phyloP scores from a whole-genome alignment of 2,888 invertebrate species.

The Ceriagrion tenellum region DNA sequence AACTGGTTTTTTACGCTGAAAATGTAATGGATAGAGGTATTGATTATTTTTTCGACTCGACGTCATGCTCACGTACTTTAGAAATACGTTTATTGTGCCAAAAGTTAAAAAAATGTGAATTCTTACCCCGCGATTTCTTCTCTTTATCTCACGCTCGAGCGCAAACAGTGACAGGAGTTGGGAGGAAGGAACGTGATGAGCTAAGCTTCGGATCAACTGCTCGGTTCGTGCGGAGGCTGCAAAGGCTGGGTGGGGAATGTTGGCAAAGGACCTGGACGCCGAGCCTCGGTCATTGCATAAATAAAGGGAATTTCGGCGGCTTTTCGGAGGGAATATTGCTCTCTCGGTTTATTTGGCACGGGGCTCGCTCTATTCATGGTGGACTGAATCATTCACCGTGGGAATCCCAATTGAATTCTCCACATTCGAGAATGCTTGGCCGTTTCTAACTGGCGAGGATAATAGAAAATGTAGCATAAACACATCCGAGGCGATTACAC shows the following conservation, averaged over 20 bases:
- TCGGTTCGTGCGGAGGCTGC: background rate
- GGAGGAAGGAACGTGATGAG: background rate
- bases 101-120: background rate
- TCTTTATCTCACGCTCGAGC: background rate
- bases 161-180: background rate
- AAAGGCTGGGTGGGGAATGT: background rate
- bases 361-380: background rate
- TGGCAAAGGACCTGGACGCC: conserved; percentile 1
- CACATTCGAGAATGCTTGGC: background rate
- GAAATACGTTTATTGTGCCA: background rate
- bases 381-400: background rate
- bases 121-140: background rate
- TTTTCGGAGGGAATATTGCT: background rate
- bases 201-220: conserved; percentile 11
- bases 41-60: background rate
- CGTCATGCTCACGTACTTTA: background rate
- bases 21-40: background rate
- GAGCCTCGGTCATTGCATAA: background rate
- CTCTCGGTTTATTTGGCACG: conserved; percentile 22
- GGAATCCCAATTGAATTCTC: background rate
- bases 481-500: background rate
- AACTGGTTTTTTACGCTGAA: too few species aligned
- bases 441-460: background rate
- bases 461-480: conserved; percentile 1
- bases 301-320: background rate